Base-by-base conservation (phyloP, 2,888 invertebrate species). In the Thymelicus acteon region DNA sequence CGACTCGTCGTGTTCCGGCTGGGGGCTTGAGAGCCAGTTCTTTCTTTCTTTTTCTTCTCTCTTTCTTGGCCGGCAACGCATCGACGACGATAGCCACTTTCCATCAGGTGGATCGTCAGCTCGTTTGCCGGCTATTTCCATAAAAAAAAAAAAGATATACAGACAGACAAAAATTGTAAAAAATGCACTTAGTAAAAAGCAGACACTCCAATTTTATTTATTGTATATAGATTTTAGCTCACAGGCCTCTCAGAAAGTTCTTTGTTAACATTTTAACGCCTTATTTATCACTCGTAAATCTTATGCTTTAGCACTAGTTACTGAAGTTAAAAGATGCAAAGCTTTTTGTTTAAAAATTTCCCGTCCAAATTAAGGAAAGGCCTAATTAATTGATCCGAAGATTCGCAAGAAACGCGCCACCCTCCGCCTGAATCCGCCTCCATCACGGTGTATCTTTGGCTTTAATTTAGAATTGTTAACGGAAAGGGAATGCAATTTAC, bases 391-490 rank as follows among this genome's bases (percentile, higher is more conserved):
- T 92, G 91, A 93, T 92, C 91, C 87, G 85, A 83, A 90, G 90
- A 90, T 91, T 85, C 90, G 85, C 83, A 86, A 86, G 85, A 90
- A 91, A 90, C 89, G 87, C 89, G 84, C 78, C 73, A 75, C 74
- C 76, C 74, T 79, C 80, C 72, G 73, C 44, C 44, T 44, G 8
- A 10, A 10, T 12, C 67, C 65, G 70, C 75, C 72, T 44, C 72
- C 76, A 74, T 78, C 74, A 75, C 84, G 85, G 85, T 90, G 90
- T 92, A 91, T 92, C 90, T 91, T 90, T 84, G 86, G 88, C 88
- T 89, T 92, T 91, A 92, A 93, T 93, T 93, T 92, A 88, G 91
- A 92, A 92, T 89, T 92, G 91, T 92, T 91, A 91, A 87, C 87
- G 89, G 85, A 88, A 89, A 91, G 88, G 91, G 90, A 90, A 90